These are phyloP conservation scores for Homalodisca vitripennis DNA, from an alignment of 1,140 invertebrate species.

Conservation along the genomic window DNA sequence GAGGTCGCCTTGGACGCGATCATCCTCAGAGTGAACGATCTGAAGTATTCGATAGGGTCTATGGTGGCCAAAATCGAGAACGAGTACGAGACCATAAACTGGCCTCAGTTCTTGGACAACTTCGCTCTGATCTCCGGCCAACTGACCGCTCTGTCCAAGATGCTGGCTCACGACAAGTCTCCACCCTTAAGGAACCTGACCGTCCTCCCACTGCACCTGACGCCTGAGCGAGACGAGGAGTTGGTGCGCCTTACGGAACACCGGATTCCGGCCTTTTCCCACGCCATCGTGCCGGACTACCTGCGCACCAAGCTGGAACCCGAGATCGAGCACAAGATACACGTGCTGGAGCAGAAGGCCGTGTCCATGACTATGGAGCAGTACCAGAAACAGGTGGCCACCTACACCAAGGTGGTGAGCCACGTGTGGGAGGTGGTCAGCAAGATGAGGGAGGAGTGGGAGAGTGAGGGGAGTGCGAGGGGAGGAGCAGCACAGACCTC, in stretches of 20 bases:
- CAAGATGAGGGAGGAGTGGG: constrained; percentile 90
- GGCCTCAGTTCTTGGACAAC: constrained; percentile 91
- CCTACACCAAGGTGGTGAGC: constrained; percentile 88
- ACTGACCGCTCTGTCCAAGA: constrained; percentile 84
- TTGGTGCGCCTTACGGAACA: constrained; percentile 75
- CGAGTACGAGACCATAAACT: constrained; percentile 87
- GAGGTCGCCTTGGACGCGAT: constrained; percentile 82
- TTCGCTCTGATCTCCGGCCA: constrained; percentile 91
- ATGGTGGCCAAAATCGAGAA: constrained; percentile 89
- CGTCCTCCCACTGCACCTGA: constrained; percentile 81
- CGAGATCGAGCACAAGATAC: constrained; percentile 80
- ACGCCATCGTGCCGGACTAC: constrained; percentile 91
- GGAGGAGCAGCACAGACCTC: constrained; percentile 76
- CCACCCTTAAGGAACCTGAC: constrained; percentile 80
- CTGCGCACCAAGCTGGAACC: constrained; percentile 94
- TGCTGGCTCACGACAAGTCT: constrained; percentile 84
- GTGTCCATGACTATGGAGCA: constrained; percentile 70
- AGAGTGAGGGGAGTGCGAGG: constrained; percentile 83
- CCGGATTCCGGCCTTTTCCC: constrained; percentile 76
- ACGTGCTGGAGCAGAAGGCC: constrained; percentile 78
- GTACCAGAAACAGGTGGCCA: constrained; percentile 87
- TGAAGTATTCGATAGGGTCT: constrained; percentile 78
- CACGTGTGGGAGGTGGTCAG: constrained; percentile 89
- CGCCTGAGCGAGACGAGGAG: constrained; percentile 86
- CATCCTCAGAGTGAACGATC: constrained; percentile 80